Base-by-base conservation (phyloP, 2,797 vertebrate species). In the Smutsia temminckii region DNA sequence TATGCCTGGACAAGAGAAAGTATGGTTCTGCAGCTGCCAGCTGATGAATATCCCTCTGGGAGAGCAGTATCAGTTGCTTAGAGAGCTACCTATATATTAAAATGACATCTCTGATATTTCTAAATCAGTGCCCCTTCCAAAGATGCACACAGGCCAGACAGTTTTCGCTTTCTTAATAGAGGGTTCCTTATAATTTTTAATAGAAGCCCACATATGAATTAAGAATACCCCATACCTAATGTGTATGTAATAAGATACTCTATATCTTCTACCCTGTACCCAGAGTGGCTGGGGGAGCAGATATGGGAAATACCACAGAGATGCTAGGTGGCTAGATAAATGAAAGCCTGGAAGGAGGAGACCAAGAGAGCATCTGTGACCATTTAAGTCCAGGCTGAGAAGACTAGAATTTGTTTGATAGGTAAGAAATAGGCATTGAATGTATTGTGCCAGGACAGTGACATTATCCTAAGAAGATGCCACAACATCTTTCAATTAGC, bases 21-120 rank as follows among this genome's bases (percentile, higher is more conserved):
- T 12, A 16, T 25, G 64, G 8, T 16, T 93, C 27, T 37, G 51
- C 11, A 32, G 71, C 16, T 66, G 20, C 68, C 66, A 42, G 40
- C 4, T 4, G 8, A 66, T 32, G 32, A 64, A 34, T 1, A 40
- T 2, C 34, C 42, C 42, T 78, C 55, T 12, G 6, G 29, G 23
- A 77, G 11, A 59, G 23, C 32, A 88, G 57, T 6, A 78, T 9
- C 29, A 27, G 18, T 64, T 75, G 5, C 66, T 66, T n/a, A 9
- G 20, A 66, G 34, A 75, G 66, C 49, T 74, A 40, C 12, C 17
- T 49, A 2, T 72, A 4, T 49, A 78, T 89, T 78, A 61, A 37
- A 86, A 93, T 14, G 14, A 37, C 10, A 77, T 74, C n/a, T 51
- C 42, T 68, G 57, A 29, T 20, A 69, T 75, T 86, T 95, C 27